Evolutionary conservation across 1,140 invertebrate species (phyloP).

Genomic region (Archivesica marissinica): DNA sequence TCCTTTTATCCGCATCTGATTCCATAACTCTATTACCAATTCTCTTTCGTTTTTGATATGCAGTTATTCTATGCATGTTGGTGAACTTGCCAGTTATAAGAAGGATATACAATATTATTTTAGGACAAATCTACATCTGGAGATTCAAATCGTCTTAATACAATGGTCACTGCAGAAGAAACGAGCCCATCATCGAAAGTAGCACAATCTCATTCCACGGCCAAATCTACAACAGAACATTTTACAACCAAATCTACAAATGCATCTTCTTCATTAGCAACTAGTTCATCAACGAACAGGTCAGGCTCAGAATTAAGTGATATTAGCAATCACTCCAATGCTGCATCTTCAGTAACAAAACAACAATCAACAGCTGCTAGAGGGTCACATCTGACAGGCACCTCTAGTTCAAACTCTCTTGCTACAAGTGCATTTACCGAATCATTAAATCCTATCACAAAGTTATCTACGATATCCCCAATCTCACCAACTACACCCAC

Average conservation of each 20-base stretch:
- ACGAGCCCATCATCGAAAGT: not conserved
- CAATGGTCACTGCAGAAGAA: not conserved
- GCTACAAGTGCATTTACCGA: not conserved
- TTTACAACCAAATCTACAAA: not conserved
- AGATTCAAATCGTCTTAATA: too few relatives aligned
- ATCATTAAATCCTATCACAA: not conserved
- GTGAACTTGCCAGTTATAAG: too few relatives aligned
- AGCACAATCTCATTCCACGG: too few relatives aligned
- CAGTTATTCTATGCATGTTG: too few relatives aligned
- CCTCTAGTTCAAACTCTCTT: not conserved
- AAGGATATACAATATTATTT: too few relatives aligned
- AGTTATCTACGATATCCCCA: not conserved
- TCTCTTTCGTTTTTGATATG: too few relatives aligned
- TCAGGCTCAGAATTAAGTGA: not conserved
- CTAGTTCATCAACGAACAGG: too few relatives aligned
- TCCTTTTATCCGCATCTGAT: too few relatives aligned
- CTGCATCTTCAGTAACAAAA: not conserved
- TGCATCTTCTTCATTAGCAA: not conserved
- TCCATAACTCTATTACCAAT: too few relatives aligned
- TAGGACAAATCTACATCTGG: too few relatives aligned
- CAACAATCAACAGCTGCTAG: not conserved
- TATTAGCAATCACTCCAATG: not conserved
- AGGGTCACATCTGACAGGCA: not conserved
- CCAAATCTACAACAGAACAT: not conserved
- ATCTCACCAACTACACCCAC: not conserved